phyloP scores from a whole-genome alignment of 1,140 invertebrate genomes.

The Rhopalosiphum padi region DNA sequence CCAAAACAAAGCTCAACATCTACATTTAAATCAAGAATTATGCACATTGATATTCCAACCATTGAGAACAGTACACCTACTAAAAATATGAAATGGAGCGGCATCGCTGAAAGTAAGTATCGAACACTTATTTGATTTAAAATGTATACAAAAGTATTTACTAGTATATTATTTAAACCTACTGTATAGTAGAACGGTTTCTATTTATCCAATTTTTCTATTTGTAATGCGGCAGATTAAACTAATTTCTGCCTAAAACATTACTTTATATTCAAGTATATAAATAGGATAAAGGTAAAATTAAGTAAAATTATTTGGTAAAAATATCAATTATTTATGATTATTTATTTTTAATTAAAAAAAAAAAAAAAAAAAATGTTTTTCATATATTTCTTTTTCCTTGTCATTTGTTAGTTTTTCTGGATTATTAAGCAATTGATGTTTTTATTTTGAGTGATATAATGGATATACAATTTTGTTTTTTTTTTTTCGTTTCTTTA shows the following conservation, averaged over 20 bases:
- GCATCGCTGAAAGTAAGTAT: background rate
- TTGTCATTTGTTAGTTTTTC: background rate
- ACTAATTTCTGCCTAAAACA: no score
- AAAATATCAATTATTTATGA: background rate
- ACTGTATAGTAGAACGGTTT: no score
- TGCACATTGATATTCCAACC: slow-evolving; percentile 14
- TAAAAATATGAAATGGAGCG: slow-evolving; percentile 5
- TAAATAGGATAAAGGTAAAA: no score
- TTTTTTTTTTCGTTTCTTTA: background rate
- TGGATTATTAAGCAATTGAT: background rate
- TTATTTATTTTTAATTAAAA: background rate
- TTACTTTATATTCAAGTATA: no score
- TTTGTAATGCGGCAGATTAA: no score
- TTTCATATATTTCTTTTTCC: background rate
- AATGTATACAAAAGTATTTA: background rate
- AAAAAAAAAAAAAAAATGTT: no score
- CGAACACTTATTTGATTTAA: background rate
- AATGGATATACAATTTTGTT: no score
- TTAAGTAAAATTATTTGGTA: background rate
- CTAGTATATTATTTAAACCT: background rate
- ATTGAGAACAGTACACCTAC: background rate
- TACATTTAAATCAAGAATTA: background rate
- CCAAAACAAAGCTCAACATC: background rate
- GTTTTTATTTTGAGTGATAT: no score
- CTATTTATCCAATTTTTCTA: no score